phyloP scores from a whole-genome alignment of 2,888 invertebrate genomes.

The Venusia cambrica region DNA sequence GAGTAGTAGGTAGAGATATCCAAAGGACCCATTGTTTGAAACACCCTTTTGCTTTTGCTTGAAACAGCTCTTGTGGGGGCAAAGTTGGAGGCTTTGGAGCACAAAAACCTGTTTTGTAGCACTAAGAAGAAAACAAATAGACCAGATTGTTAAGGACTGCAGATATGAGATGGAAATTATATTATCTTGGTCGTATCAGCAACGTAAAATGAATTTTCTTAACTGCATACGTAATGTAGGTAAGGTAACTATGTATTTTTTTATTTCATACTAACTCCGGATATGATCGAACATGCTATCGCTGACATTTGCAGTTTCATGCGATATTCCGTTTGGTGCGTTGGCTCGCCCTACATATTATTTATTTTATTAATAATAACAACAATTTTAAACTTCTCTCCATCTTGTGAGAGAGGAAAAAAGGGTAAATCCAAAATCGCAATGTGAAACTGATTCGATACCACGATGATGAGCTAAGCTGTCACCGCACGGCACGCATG shows the following conservation, averaged over 20 bases:
- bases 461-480: conserved; percentile 23
- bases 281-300: conserved; percentile 54
- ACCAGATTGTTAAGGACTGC: conserved; percentile 39
- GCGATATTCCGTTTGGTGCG: conserved; percentile 50
- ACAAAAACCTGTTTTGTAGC: conserved; percentile 58
- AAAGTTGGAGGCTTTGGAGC: too few species aligned
- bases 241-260: too few species aligned
- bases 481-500: conserved; percentile 41
- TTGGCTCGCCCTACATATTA: too few species aligned
- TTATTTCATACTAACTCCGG: conserved; percentile 26
- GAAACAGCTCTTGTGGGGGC: conserved; percentile 47
- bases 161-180: too few species aligned
- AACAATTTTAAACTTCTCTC: too few species aligned
- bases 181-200: too few species aligned
- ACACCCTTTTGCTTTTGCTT: too few species aligned
- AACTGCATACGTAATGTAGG: too few species aligned
- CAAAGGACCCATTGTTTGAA: conserved; percentile 50
- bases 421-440: conserved; percentile 24
- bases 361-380: too few species aligned
- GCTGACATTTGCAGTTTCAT: conserved; percentile 46
- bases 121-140: conserved; percentile 47
- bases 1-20: conserved; percentile 42
- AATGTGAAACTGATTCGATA: conserved; percentile 34
- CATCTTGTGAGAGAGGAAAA: conserved; percentile 1
- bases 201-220: too few species aligned